Evolutionary conservation across 2,797 vertebrate species (phyloP), one percentile per base, ranked within the genome.

Genomic region (Morus bassanus): DNA sequence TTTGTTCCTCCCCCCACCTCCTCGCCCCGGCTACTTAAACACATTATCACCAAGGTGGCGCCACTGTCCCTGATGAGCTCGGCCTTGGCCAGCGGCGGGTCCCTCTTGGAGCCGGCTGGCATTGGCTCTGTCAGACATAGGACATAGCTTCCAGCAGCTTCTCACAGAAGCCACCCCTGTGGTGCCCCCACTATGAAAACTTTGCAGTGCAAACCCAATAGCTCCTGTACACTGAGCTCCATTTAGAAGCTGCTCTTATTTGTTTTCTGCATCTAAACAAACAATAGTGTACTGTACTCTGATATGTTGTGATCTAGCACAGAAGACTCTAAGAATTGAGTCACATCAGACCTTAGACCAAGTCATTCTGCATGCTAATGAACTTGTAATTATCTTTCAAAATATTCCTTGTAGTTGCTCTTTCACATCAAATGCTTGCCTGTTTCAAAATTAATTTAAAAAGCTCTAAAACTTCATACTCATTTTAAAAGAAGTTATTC

Each of bases 241-340:
- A 2, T 7, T 30, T 54, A 21, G 31, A 74, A 60, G 41, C 22
- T 23, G 45, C 54, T 11, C 27, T 77, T 48, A 31, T 41, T 43
- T 67, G 22, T 41, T 72, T 61, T 27, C 6, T 79, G 13, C 41
- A 7, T 64, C 69, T 43, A 27, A 69, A 64, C 16, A 39, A 59
- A 8, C 18, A 13, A 2, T 28, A 61, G 6, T 1, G 1, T 21
- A 2, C 6, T 48, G 9, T 31, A 7, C 23, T 59, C 17, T 68
- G 28, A 9, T 45, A 3, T 16, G 4, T 11, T 68, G n/a, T n/a
- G 31, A 2, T 67, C n/a, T 50, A 30, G 28, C 6, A 57, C 22
- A 22, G 33, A 18, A 43, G 3, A 8, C 19, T 11, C 1, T 10
- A 45, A 68, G 48, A 31, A 30, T 0, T 23, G 33, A 64, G 28